These are phyloP conservation scores for Lasioglossum villosulum DNA, from an alignment of 2,888 invertebrate genomes.

Conservation along the genomic window DNA sequence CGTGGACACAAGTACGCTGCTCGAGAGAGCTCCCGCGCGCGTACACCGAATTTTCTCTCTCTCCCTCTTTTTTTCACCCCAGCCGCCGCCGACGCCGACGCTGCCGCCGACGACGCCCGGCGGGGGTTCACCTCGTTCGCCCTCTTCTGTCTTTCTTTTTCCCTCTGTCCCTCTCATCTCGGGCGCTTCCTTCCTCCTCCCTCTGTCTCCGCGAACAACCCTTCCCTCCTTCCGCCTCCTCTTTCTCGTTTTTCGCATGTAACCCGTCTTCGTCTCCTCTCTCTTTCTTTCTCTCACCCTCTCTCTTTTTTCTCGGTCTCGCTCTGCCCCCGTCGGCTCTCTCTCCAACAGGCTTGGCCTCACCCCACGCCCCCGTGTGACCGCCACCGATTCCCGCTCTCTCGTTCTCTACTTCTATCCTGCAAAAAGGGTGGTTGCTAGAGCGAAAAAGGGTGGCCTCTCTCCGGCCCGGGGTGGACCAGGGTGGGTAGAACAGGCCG, in stretches of 20 bases:
- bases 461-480: slow-evolving; percentile 48
- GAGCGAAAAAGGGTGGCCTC: slow-evolving; percentile 72
- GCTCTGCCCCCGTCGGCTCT: slow-evolving; percentile 17
- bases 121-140: slow-evolving; percentile 17
- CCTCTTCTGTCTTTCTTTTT: slow-evolving; percentile 29
- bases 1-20: background rate
- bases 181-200: slow-evolving; percentile 9
- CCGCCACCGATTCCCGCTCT: slow-evolving; percentile 41
- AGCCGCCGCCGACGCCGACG: slow-evolving; percentile 20
- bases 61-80: slow-evolving; percentile 23
- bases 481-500: slow-evolving; percentile 52
- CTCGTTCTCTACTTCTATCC: slow-evolving; percentile 57
- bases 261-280: slow-evolving; percentile 5
- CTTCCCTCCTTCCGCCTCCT: slow-evolving; percentile 36
- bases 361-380: slow-evolving; percentile 30
- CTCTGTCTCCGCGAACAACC: slow-evolving; percentile 39
- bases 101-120: background rate
- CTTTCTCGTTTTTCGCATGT: slow-evolving; percentile 3
- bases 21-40: slow-evolving; percentile 28
- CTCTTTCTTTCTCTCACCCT: slow-evolving; percentile 15
- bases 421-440: slow-evolving; percentile 73
- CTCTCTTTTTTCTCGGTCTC: background rate
- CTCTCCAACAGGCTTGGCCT: background rate
- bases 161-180: slow-evolving; percentile 17
- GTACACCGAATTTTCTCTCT: slow-evolving; percentile 62